phyloP scores from a whole-genome alignment of 2,888 invertebrate genomes.

The Cryptocheilus praepositus region DNA sequence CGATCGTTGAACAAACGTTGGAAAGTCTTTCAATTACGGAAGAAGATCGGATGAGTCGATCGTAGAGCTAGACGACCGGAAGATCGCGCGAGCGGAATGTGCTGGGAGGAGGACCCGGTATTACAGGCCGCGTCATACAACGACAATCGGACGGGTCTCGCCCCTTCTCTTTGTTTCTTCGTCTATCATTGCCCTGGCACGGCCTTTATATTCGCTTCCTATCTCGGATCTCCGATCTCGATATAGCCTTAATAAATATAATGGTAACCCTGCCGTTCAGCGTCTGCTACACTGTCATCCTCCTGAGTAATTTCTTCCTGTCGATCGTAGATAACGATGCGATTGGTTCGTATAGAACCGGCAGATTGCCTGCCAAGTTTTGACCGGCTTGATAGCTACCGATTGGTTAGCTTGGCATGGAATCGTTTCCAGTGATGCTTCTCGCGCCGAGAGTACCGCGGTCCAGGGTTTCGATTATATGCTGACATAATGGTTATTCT shows the following conservation, averaged over 20 bases:
- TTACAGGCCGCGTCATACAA: conserved; percentile 27
- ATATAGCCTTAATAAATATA: conserved; percentile 57
- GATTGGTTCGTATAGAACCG: conserved; percentile 48
- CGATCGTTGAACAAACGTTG: too few relatives aligned
- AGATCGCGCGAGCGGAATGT: conserved; percentile 16
- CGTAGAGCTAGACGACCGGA: conserved; percentile 12
- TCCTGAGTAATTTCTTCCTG: conserved; percentile 60
- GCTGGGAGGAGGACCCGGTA: conserved; percentile 22
- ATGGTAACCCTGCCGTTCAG: conserved; percentile 49
- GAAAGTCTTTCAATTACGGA: too few relatives aligned
- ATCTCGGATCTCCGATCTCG: conserved; percentile 52
- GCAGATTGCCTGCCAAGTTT: conserved; percentile 47
- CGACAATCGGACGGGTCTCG: too few relatives aligned
- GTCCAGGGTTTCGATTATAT: not conserved
- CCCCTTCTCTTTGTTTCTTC: conserved; percentile 39
- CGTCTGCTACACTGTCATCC: conserved; percentile 56
- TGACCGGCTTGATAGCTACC: conserved; percentile 54
- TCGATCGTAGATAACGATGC: conserved; percentile 59
- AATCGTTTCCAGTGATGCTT: conserved; percentile 28
- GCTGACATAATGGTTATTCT: too few relatives aligned
- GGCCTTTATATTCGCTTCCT: conserved; percentile 26
- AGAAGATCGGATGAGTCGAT: too few relatives aligned
- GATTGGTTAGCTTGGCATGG: conserved; percentile 45
- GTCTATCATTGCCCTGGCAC: conserved; percentile 44
- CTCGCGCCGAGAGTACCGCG: not conserved